Evolutionary conservation across 2,797 vertebrate genomes (phyloP).

Genomic region (Gymnoscopelus microlampas): DNA sequence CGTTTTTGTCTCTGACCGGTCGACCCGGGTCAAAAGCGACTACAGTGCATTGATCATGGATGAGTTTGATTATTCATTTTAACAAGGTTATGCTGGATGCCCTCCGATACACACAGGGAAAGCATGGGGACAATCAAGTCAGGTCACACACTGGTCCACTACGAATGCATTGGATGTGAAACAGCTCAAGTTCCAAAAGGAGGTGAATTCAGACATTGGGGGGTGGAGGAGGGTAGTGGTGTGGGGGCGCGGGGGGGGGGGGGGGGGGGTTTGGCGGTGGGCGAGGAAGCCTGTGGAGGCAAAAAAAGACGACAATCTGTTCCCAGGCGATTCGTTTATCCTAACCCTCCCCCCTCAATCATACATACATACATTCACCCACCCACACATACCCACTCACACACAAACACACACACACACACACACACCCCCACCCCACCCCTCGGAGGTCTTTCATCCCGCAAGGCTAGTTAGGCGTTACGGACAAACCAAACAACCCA

Average conservation of each 20-base stretch:
- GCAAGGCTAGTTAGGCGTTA: slow-evolving; percentile 50
- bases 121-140: slow-evolving; percentile 2
- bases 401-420: too few relatives aligned
- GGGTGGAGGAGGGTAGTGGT: too few relatives aligned
- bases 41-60: slow-evolving; percentile 58
- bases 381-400: too few relatives aligned
- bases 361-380: too few relatives aligned
- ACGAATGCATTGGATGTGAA: slow-evolving; percentile 63
- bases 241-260: too few relatives aligned
- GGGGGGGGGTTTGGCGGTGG: not conserved
- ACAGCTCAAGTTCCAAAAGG: slow-evolving; percentile 47
- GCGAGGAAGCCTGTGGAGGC: slow-evolving; percentile 43
- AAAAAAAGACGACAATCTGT: slow-evolving; percentile 24
- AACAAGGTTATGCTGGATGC: slow-evolving; percentile 51
- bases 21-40: slow-evolving; percentile 66
- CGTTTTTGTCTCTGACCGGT: slow-evolving; percentile 49
- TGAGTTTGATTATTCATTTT: slow-evolving; percentile 48
- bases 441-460: slow-evolving; percentile 51
- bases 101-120: slow-evolving; percentile 15
- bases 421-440: too few relatives aligned
- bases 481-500: slow-evolving; percentile 34
- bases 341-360: too few relatives aligned
- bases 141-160: slow-evolving; percentile 73
- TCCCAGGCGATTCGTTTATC: slow-evolving; percentile 39
- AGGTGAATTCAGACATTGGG: slow-evolving; percentile 41